These are phyloP conservation scores for Hylia prasina DNA, from an alignment of 2,113 vertebrate species.

Conservation along the genomic window DNA sequence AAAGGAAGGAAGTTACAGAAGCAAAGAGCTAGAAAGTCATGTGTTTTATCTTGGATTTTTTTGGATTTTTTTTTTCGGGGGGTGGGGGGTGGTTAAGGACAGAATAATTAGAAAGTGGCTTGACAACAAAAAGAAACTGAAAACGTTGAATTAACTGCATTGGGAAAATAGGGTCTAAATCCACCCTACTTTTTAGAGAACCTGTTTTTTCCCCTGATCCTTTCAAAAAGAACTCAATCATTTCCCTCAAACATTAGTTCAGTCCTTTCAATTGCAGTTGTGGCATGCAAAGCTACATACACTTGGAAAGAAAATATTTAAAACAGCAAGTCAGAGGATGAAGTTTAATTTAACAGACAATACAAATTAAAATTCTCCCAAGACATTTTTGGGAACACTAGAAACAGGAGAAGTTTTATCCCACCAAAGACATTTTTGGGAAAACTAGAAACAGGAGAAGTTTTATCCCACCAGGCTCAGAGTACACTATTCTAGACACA, in stretches of 20 bases:
- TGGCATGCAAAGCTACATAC: not conserved
- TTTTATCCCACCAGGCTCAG: not conserved
- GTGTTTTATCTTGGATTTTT: rapidly evolving
- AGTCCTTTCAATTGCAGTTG: not conserved
- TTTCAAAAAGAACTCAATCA: not conserved
- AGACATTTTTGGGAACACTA: not conserved
- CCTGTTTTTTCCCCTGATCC: not conserved
- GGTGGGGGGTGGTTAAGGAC: not conserved
- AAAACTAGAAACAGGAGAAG: not conserved
- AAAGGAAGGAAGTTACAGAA: not conserved
- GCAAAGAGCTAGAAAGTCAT: not conserved
- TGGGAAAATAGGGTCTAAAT: not conserved
- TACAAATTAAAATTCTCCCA: not conserved
- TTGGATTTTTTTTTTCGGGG: no score
- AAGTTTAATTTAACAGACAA: not conserved
- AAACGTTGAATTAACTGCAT: not conserved
- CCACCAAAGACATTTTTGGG: not conserved
- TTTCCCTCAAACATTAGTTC: not conserved
- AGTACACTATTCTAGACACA: not conserved
- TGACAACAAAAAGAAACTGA: not conserved
- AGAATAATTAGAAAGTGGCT: not conserved
- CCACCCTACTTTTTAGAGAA: not conserved
- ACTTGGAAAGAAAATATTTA: not conserved
- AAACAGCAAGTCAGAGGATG: not conserved
- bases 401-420: not conserved